Evolutionary conservation across 2,797 vertebrate species (phyloP).

Genomic region (Phataginus tricuspis): DNA sequence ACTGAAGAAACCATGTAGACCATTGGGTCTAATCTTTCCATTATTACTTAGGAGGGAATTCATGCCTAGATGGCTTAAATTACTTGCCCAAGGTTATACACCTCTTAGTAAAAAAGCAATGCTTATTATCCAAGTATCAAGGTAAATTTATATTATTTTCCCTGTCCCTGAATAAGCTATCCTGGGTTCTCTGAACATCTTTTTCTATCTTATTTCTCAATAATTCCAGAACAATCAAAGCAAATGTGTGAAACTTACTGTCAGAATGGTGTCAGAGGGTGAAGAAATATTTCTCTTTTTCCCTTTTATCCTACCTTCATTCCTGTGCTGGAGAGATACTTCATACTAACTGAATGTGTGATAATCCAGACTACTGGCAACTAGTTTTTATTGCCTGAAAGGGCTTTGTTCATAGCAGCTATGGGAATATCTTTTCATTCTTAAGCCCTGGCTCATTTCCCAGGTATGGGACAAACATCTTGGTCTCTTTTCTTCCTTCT

Average conservation of each 20-base stretch:
- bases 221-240: slow-evolving; percentile 22
- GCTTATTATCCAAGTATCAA: not conserved
- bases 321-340: not conserved
- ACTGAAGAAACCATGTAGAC: not conserved
- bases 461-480: not conserved
- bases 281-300: not conserved
- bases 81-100: not conserved
- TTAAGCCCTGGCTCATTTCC: not conserved
- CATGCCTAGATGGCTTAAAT: slow-evolving; percentile 1
- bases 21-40: slow-evolving; percentile 8
- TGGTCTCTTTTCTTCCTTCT: not conserved
- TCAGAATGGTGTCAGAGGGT: not conserved
- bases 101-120: not conserved
- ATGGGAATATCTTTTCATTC: not conserved
- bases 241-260: not conserved
- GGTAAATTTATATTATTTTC: not conserved
- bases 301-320: not conserved
- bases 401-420: not conserved
- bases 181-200: not conserved
- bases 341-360: not conserved
- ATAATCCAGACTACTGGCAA: not conserved
- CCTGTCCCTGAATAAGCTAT: not conserved
- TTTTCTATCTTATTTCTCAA: not conserved
- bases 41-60: slow-evolving; percentile 44
- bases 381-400: not conserved